phyloP scores from a whole-genome alignment of 92 coral and sea anemone species.

The Paramuricea clavata region DNA sequence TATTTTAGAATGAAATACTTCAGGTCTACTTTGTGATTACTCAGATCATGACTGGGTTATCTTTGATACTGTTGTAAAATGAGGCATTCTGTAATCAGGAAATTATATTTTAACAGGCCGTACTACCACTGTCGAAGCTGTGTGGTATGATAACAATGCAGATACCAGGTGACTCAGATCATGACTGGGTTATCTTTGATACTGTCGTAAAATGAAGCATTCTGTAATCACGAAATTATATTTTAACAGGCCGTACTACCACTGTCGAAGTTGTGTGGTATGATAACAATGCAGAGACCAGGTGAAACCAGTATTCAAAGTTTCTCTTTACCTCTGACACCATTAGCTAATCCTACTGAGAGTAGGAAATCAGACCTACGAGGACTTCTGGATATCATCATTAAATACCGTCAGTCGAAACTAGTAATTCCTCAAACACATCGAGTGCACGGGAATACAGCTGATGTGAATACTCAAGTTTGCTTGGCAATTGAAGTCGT shows the following conservation, averaged over 20 bases:
- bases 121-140: constrained; percentile 91
- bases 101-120: constrained; percentile 62
- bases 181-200: too few relatives aligned
- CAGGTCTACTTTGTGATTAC: too few relatives aligned
- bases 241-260: constrained; percentile 81
- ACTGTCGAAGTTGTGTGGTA: constrained; percentile 94
- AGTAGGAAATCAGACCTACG: constrained; percentile 28
- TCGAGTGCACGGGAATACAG: not conserved
- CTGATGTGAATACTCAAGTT: constrained; percentile 69
- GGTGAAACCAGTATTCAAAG: constrained; percentile 85
- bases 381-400: constrained; percentile 82
- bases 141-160: constrained; percentile 99
- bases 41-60: too few relatives aligned
- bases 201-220: too few relatives aligned
- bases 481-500: constrained; percentile 79
- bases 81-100: not conserved
- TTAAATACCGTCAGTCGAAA: constrained; percentile 80
- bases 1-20: too few relatives aligned
- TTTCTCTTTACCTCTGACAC: constrained; percentile 87
- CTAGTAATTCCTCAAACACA: constrained; percentile 35
- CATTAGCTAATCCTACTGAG: constrained; percentile 74
- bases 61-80: too few relatives aligned
- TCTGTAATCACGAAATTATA: not conserved
- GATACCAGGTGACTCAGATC: constrained; percentile 82
- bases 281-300: constrained; percentile 96